Base-by-base conservation (phyloP, 1,140 invertebrate genomes). In the Arion vulgaris region DNA sequence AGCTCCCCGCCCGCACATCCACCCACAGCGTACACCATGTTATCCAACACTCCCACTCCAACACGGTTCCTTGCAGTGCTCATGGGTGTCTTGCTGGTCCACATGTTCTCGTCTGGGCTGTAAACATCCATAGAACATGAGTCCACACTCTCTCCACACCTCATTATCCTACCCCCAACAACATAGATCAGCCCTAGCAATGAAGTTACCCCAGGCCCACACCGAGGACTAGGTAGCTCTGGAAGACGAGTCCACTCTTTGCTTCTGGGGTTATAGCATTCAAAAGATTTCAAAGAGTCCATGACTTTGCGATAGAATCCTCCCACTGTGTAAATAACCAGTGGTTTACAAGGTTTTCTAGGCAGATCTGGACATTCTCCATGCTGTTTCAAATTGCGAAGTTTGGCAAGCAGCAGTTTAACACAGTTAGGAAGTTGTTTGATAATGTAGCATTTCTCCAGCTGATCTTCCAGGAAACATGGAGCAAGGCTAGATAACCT, bases 21-120 rank as follows among this genome's bases (percentile, higher is more conserved):
- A 17, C 97, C 97, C 0, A 97, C 96, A 36, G 97, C 96, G 91
- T 98, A 98, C 71, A 98, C 93, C 62, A 96, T 93, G 41, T 96
- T 96, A 91, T 98, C 97, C 94, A 98, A 96, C 26, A 97, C 96
- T n/a, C 96, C 96, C 23, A 97, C 96, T 28, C 96, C 96, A 19
- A 97, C 95, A 84, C 97, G 94, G 92, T 97, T 96, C 79, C 97
- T 93, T 0, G 96, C 95, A 49, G 95, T 95, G 32, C 95, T 95
- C 96, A 98, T 97, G 5, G 96, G 88, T 41, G 79, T 80, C 34
- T 88, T 86, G n/a, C 86, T 85, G 7, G 82, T 80, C 92, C 92
- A 92, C 38, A 83, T 79, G 81, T 97, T 96, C 23, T 94, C 94
- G 36, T 94, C 92, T 26, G 96, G 96, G 93, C 96, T 96, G 91